Evolutionary conservation across 2,888 invertebrate genomes (phyloP).

Genomic region (Tachystola acroxantha): DNA sequence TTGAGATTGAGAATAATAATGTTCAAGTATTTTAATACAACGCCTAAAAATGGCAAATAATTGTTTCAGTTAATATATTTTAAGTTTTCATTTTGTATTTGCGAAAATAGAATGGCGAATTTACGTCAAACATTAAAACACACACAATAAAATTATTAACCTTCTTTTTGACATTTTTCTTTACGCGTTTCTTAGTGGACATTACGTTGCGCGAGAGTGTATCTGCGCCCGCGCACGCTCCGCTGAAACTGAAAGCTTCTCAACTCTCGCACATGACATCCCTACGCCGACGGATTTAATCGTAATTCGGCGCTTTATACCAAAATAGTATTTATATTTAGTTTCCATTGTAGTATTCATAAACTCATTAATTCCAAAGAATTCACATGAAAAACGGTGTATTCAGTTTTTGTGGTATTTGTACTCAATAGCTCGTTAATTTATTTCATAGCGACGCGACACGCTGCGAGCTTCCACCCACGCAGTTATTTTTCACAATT

Average conservation of each 20-base stretch:
- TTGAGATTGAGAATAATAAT: too few species aligned
- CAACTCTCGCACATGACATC: constrained; percentile 30
- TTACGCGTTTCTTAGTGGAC: constrained; percentile 21
- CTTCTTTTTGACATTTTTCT: constrained; percentile 45
- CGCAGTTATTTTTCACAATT: constrained; percentile 27
- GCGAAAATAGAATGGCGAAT: too few species aligned
- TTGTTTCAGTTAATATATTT: too few species aligned
- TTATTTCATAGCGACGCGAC: constrained; percentile 23
- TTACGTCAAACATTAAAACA: too few species aligned
- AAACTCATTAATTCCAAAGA: not conserved
- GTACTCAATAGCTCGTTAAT: constrained; percentile 16
- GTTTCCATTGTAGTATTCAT: not conserved
- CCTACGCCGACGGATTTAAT: constrained; percentile 29
- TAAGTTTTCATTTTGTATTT: too few species aligned
- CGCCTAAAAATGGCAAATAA: too few species aligned
- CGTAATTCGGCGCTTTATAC: constrained; percentile 14
- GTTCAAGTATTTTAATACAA: too few species aligned
- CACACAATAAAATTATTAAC: too few species aligned
- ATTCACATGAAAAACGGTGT: not conserved
- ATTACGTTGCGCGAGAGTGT: constrained; percentile 35
- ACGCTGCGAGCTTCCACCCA: constrained; percentile 23
- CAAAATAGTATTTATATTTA: not conserved
- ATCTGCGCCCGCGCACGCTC: constrained; percentile 39
- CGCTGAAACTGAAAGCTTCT: constrained; percentile 44
- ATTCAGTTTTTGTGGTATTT: constrained; percentile 8